Percentiles rank a stretch among this genome's conserved stretches.
Evolutionary conservation across 1,140 invertebrate genomes (phyloP).

Genomic region (Lepidurus couesii): DNA sequence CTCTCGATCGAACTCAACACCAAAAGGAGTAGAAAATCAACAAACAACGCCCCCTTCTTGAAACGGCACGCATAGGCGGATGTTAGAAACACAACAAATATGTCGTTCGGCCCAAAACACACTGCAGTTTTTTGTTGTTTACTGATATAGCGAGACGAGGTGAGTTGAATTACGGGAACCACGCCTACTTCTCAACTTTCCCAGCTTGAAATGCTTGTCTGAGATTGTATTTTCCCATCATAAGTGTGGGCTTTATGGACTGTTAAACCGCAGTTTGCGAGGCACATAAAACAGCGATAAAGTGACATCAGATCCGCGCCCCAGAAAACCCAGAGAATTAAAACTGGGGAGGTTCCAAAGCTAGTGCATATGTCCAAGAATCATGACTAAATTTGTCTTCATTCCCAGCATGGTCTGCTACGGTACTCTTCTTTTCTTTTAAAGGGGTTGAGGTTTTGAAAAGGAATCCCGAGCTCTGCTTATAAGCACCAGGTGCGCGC

Average conservation of each 20-base stretch:
- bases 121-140: too few species aligned
- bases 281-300: conserved; percentile 1
- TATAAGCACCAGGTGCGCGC: conserved; percentile 5
- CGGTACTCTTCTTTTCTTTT: not conserved
- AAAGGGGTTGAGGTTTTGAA: not conserved
- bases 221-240: not conserved
- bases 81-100: not conserved
- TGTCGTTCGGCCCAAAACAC: not conserved
- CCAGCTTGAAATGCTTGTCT: not conserved
- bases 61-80: not conserved
- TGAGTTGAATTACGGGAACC: not conserved
- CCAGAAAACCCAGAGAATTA: not conserved
- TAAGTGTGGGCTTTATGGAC: conserved; percentile 19
- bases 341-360: too few species aligned
- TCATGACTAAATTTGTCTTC: not conserved
- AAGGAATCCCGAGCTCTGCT: too few species aligned
- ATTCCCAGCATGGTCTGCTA: not conserved
- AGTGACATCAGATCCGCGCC: conserved; percentile 7
- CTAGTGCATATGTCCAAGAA: too few species aligned
- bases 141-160: too few species aligned
- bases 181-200: not conserved
- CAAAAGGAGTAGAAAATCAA: not conserved
- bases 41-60: conserved; percentile 10
- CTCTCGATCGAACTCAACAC: not conserved
- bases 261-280: not conserved